Conservation (phyloP, 2,113 vertebrate genomes). For the Conger conger region DNA sequence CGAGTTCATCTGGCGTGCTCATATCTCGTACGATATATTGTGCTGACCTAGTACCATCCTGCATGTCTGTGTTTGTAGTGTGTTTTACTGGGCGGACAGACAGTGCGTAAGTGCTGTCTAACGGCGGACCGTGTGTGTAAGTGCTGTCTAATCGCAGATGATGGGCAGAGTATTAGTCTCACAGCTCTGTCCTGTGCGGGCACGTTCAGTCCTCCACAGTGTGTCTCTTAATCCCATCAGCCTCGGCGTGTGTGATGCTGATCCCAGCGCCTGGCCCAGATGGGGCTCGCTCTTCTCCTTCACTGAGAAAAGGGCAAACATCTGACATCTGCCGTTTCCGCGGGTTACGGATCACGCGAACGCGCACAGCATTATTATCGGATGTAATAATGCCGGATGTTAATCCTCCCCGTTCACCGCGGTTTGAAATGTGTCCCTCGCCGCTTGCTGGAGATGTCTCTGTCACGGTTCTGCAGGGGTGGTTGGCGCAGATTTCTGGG, state of each 20-base stretch:
- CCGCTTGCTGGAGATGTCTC: too few species aligned
- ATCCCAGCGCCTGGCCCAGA: background rate
- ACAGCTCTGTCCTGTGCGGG: background rate
- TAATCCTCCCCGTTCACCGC: background rate
- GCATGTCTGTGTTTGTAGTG: too few species aligned
- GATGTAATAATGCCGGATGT: background rate
- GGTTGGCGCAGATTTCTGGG: background rate
- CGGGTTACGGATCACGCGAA: background rate
- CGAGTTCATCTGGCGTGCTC: too few species aligned
- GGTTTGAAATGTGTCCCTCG: too few species aligned
- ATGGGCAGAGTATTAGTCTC: background rate
- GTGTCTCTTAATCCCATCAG: background rate
- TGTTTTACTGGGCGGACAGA: too few species aligned
- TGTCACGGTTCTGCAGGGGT: too few species aligned
- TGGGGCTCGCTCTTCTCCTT: background rate
- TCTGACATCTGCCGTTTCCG: background rate
- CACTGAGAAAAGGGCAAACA: background rate
- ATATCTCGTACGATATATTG: too few species aligned
- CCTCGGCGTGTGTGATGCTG: background rate
- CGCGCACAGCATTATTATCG: background rate
- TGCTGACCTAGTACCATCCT: too few species aligned
- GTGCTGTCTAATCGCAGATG: too few species aligned
- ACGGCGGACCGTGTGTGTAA: too few species aligned
- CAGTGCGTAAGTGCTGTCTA: too few species aligned
- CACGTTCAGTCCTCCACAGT: background rate